These are phyloP conservation scores for Drosophila orosa DNA, from an alignment of 1,140 invertebrate species.

Conservation along the genomic window DNA sequence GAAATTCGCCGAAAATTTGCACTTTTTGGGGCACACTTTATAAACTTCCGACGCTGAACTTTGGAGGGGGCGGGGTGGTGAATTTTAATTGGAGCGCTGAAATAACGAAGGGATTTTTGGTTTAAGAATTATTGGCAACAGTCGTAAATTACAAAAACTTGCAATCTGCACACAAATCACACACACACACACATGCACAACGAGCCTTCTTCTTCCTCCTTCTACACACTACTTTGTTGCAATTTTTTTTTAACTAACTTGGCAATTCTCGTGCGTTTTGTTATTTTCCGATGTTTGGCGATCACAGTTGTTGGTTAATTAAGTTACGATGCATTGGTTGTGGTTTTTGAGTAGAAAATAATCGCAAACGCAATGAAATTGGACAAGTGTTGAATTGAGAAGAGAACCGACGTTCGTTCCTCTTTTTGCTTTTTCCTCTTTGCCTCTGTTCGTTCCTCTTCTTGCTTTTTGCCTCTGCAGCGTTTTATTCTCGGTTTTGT, in stretches of 20 bases:
- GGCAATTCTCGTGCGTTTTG: constrained; percentile 69
- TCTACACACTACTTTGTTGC: constrained; percentile 69
- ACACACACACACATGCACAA: constrained; percentile 44
- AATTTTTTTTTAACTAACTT: constrained; percentile 70
- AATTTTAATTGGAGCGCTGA: constrained; percentile 37
- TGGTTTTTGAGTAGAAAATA: constrained; percentile 79
- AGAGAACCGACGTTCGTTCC: constrained; percentile 47
- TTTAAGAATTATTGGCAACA: constrained; percentile 7
- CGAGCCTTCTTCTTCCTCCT: constrained; percentile 60
- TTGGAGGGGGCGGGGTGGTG: constrained; percentile 9
- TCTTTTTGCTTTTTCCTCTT: constrained; percentile 7
- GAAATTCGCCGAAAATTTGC: constrained; percentile 37
- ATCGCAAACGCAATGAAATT: constrained; percentile 83
- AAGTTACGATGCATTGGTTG: constrained; percentile 75
- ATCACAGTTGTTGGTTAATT: constrained; percentile 80
- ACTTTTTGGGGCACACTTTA: constrained; percentile 29
- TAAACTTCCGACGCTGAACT: constrained; percentile 28
- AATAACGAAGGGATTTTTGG: constrained; percentile 14
- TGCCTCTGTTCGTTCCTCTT: constrained; percentile 5
- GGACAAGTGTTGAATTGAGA: constrained; percentile 82
- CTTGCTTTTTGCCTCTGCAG: constrained; percentile 6
- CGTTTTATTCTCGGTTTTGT: constrained; percentile 5
- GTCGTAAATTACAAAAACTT: constrained; percentile 23
- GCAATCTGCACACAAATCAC: constrained; percentile 29
- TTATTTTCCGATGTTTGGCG: constrained; percentile 66